Evolutionary conservation across 2,888 invertebrate genomes (phyloP), one percentile per base, ranked within the genome.

Genomic region (Coenonympha arcania): DNA sequence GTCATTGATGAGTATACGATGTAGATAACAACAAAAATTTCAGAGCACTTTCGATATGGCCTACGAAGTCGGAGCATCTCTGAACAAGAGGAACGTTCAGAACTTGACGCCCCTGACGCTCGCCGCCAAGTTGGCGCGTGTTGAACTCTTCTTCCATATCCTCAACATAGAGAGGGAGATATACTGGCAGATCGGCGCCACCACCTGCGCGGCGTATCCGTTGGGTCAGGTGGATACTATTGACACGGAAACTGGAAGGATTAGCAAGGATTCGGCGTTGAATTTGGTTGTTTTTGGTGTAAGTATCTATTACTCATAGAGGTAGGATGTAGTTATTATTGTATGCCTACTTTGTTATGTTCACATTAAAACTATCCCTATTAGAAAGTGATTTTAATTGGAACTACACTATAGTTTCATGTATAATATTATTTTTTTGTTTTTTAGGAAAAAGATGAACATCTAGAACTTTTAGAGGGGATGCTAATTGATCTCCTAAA

Each of bases 281-380:
- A 97, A 98, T 87, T 89, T 98, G 49, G 97, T 98, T 4, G 96
- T 98, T 1, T 98, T 98, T 87, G 98, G 98, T 55, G 98, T 96
- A 83, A 89, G 90, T 68, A 45, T 24, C 9, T 9, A 4, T n/a
- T n/a, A n/a, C n/a, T n/a, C n/a, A n/a, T n/a, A n/a, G n/a, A n/a
- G n/a, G 6, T 16, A 16, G 15, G 15, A 31, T 13, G n/a, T 26
- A n/a, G 3, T 26, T 26, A 8, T 26, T 9, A 9, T 8, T 26
- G 26, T 26, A n/a, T 26, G 9, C 8, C n/a, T 1, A 1, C 24
- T 8, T 9, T 3, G 8, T 26, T 6, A 24, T 1, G 5, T 1
- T 24, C n/a, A 6, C 26, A 24, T 36, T n/a, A n/a, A n/a, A n/a
- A n/a, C n/a, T n/a, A n/a, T n/a, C n/a, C n/a, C n/a, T n/a, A n/a